phyloP scores from a whole-genome alignment of 1,140 invertebrate species.

The Drosophila suzukii region DNA sequence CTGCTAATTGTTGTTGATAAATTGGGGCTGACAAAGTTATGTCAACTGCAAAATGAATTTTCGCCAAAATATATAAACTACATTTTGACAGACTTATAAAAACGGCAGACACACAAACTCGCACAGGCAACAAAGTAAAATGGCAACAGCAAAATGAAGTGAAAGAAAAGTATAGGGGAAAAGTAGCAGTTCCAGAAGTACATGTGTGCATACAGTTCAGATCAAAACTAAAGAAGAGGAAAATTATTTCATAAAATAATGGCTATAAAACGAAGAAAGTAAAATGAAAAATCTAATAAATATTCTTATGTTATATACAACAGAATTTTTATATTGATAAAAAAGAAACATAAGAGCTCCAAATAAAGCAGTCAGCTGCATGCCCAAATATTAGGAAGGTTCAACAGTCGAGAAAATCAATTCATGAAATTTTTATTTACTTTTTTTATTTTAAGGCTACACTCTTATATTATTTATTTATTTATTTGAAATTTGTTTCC shows the following conservation, averaged over 20 bases:
- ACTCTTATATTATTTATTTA: no score
- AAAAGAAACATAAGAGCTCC: constrained; percentile 26
- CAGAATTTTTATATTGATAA: constrained; percentile 4
- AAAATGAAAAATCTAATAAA: neutral
- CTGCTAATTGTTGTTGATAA: constrained; percentile 83
- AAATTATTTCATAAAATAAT: no score
- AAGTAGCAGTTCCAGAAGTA: constrained; percentile 30
- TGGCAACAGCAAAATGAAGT: constrained; percentile 51
- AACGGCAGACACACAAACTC: constrained; percentile 50
- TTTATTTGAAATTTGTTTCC: no score
- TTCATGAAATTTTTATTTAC: neutral
- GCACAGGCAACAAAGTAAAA: constrained; percentile 44
- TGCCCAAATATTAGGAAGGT: constrained; percentile 49
- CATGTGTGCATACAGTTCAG: constrained; percentile 1
- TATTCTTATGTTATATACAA: no score
- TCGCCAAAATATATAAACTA: constrained; percentile 82
- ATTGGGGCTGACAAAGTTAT: constrained; percentile 81
- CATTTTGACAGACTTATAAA: constrained; percentile 81
- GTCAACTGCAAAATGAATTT: constrained; percentile 83
- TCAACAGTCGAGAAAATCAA: constrained; percentile 40
- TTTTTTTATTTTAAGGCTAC: no score
- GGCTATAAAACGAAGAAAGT: neutral
- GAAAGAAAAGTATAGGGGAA: constrained; percentile 41
- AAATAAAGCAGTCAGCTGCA: constrained; percentile 32
- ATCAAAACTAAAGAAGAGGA: neutral